Base-by-base conservation (phyloP, 2,888 invertebrate genomes). In the Callyntrura guangdongensis region DNA sequence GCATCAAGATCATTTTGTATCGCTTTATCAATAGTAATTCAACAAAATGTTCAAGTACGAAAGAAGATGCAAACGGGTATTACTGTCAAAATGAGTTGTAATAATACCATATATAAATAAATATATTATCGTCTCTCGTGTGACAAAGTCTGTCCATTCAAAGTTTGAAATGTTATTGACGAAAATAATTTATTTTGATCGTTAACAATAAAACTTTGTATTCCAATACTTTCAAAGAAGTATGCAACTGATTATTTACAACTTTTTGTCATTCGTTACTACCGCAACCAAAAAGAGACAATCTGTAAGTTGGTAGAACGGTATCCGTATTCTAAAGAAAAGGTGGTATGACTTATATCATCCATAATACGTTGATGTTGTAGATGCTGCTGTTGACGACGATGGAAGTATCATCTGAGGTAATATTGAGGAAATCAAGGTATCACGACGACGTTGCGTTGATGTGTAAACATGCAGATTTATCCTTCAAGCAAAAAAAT, bases 351-450 rank as follows among this genome's bases (percentile, higher is more conserved):
- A n/a, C n/a, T n/a, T n/a, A n/a, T n/a, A n/a, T n/a, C n/a, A n/a
- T 36, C 36, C 6, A 36, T 6, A 36, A 4, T 36, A 36, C 36
- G 6, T 36, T 36, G n/a, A n/a, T n/a, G n/a, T n/a, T n/a, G n/a
- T 36, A 25, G 36, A 64, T 61, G 27, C 27, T 11, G 45, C 20
- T 61, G 53, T 27, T 12, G 56, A 72, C 45, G 45, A 72, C 14
- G 49, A 53, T 81, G 81, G 81, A 85, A 74, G 53, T 53, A 56
- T 27, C 85, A 85, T 72, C 72, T 36, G 17, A 77, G 49, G 86
- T 25, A 86, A 81, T 69, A 69, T 88, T 89, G 88, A 82, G 82
- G 72, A 89, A 89, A 89, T 89, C 84, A 84, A 83, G 84, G 88
- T 83, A 61, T 88, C 87, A 69, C 56, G 64, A 64, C 64, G 20